Conservation (phyloP, 2,113 vertebrate species). For the Thamnophis sirtalis region DNA sequence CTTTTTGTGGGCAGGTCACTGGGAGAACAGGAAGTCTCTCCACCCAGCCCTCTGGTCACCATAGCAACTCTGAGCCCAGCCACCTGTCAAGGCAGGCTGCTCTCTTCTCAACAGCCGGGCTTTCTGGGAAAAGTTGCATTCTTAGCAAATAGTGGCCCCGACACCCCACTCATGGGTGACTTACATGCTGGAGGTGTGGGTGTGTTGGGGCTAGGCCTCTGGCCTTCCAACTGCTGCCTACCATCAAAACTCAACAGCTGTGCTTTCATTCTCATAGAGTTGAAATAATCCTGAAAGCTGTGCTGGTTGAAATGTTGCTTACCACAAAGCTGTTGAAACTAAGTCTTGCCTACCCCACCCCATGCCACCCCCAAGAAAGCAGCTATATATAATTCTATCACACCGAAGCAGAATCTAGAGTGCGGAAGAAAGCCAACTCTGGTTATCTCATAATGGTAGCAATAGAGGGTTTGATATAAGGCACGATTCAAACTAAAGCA, state of each 20-base stretch:
- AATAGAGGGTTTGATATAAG: neutral
- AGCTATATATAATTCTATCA: neutral
- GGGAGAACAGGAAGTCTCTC: conserved; percentile 21
- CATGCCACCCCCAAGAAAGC: neutral
- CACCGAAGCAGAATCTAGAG: neutral
- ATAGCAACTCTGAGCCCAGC: conserved; percentile 4
- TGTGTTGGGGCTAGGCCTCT: neutral
- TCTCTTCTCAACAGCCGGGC: neutral
- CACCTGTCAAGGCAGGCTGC: conserved; percentile 12
- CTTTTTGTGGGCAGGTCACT: conserved; percentile 17
- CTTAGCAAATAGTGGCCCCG: neutral
- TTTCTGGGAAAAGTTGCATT: neutral
- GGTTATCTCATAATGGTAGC: neutral
- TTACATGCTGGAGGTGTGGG: neutral
- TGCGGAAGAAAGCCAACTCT: neutral
- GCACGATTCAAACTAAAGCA: neutral
- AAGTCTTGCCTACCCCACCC: neutral
- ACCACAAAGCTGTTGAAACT: neutral
- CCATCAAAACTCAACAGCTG: neutral
- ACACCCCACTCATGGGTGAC: neutral
- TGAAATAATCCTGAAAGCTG: neutral
- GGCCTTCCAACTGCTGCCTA: neutral
- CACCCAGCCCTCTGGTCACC: neutral
- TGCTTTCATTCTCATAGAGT: neutral
- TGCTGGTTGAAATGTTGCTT: neutral